Conservation (phyloP, 2,113 vertebrate genomes). For the Ageneiosus marmoratus region DNA sequence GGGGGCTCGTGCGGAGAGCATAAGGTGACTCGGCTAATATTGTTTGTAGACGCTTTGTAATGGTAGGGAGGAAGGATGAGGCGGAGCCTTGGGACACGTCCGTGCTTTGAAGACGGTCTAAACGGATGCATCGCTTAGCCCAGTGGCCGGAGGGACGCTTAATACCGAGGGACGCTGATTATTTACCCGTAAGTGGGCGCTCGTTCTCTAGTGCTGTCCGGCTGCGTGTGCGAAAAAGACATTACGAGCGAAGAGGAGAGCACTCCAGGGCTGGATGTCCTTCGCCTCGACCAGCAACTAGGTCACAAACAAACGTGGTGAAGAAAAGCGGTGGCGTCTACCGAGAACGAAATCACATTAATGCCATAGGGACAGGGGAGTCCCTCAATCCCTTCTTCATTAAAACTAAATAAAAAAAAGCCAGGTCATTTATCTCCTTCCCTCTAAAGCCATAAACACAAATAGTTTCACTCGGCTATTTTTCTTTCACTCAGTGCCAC, state of each 20-base stretch:
- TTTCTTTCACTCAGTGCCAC: slow-evolving; percentile 52
- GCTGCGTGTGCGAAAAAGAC: slow-evolving; percentile 35
- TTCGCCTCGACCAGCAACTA: slow-evolving; percentile 63
- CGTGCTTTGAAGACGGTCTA: slow-evolving; percentile 62
- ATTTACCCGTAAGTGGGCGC: slow-evolving; percentile 26
- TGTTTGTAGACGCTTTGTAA: slow-evolving; percentile 73
- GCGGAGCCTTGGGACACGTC: slow-evolving; percentile 38
- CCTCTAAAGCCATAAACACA: slow-evolving; percentile 75
- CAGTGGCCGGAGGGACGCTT: slow-evolving; percentile 52
- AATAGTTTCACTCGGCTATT: slow-evolving; percentile 62
- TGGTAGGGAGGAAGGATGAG: slow-evolving; percentile 56
- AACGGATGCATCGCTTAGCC: slow-evolving; percentile 59
- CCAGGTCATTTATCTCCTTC: slow-evolving; percentile 77
- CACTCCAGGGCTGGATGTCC: slow-evolving; percentile 54
- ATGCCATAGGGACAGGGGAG: slow-evolving; percentile 60
- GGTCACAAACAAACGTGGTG: slow-evolving; percentile 68
- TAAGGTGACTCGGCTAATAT: slow-evolving; percentile 67
- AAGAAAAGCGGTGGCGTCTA: slow-evolving; percentile 47
- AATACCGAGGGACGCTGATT: slow-evolving; percentile 52
- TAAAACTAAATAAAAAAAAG: slow-evolving; percentile 78
- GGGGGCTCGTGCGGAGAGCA: slow-evolving; percentile 76
- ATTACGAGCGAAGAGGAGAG: slow-evolving; percentile 30
- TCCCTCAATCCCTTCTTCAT: slow-evolving; percentile 78
- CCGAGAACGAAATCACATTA: slow-evolving; percentile 58
- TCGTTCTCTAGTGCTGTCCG: slow-evolving; percentile 26